These are phyloP conservation scores for Charina bottae DNA, from an alignment of 2,113 vertebrate genomes.

Conservation along the genomic window DNA sequence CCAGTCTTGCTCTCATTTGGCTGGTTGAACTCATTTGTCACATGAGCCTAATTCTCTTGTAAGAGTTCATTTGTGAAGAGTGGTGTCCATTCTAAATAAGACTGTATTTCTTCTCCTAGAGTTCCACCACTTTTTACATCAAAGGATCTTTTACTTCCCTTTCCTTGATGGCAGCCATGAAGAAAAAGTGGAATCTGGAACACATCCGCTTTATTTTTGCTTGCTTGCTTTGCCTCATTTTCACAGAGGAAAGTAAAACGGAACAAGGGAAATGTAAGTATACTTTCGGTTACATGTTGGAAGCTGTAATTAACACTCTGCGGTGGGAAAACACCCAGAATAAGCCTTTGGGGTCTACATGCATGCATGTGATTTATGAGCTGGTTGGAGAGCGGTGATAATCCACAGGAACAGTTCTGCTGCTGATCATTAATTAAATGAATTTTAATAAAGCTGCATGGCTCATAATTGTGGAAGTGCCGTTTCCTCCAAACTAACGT, in stretches of 20 bases:
- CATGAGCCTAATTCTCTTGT: background rate
- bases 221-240: constrained; percentile 74
- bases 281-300: background rate
- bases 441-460: background rate
- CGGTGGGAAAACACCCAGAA: background rate
- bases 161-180: constrained; percentile 59
- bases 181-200: constrained; percentile 71
- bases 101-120: constrained; percentile 57
- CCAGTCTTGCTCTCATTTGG: background rate
- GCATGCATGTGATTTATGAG: background rate
- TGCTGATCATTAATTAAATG: background rate
- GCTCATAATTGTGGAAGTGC: background rate
- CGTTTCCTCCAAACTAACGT: background rate
- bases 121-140: constrained; percentile 38
- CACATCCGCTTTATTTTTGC: constrained; percentile 62
- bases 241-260: constrained; percentile 74
- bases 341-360: background rate
- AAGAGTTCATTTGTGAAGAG: background rate
- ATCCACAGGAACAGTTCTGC: background rate
- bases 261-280: constrained; percentile 82
- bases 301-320: background rate
- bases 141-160: constrained; percentile 38
- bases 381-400: background rate
- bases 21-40: constrained; percentile 22
- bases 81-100: constrained; percentile 44